phyloP scores from a whole-genome alignment of 2,113 vertebrate genomes.

The Oenanthe melanoleuca region DNA sequence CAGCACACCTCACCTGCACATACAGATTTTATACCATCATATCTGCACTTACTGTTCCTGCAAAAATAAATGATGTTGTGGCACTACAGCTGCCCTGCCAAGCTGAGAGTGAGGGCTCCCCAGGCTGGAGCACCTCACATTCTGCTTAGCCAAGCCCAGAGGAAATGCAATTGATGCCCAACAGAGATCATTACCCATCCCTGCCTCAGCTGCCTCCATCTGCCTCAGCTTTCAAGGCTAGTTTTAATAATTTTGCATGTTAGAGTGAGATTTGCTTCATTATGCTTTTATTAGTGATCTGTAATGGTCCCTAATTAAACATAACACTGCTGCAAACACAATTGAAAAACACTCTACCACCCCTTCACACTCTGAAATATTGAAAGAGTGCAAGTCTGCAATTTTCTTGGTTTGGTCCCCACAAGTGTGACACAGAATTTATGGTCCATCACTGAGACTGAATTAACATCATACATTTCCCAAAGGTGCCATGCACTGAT shows the following conservation, averaged over 20 bases:
- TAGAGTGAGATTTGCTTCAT: not conserved
- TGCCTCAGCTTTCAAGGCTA: not conserved
- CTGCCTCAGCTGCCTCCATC: not conserved
- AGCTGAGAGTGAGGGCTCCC: not conserved
- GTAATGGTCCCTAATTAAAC: conserved; percentile 2
- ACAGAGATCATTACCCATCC: not conserved
- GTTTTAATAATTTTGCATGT: not conserved
- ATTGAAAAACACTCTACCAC: not conserved
- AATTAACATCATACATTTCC: not conserved
- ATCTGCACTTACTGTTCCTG: not conserved
- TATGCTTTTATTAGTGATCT: not conserved
- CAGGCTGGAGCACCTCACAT: not conserved
- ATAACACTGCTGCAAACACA: not conserved
- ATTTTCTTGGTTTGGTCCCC: not conserved
- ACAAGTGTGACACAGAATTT: not conserved
- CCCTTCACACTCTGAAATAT: not conserved
- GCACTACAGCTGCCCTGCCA: not conserved
- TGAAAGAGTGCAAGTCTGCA: not conserved
- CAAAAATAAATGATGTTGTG: not conserved
- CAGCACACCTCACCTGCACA: not conserved
- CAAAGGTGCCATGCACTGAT: not conserved
- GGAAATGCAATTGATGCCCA: not conserved
- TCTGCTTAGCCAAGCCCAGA: not conserved
- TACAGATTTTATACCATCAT: not conserved
- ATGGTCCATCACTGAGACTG: not conserved